Evolutionary conservation across 2,113 vertebrate genomes (phyloP), one percentile per base, ranked within the genome.

Genomic region (Pluvialis apricaria): DNA sequence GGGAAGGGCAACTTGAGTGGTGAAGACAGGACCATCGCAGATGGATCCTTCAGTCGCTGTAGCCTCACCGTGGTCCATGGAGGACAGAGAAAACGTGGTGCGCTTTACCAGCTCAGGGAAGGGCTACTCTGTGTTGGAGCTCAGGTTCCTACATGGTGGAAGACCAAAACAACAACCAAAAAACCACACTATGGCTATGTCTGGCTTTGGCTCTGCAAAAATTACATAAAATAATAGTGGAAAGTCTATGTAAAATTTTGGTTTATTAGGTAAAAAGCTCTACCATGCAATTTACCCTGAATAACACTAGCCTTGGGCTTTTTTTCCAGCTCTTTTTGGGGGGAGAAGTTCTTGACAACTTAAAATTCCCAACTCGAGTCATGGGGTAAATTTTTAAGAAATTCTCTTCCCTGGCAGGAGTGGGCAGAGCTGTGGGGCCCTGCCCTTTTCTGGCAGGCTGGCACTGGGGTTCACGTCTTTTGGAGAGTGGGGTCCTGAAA

Each of bases 31-130:
- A 21, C 21, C 20, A 22, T 10, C 12, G 8, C 15, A 17, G 42
- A 9, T 8, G 29, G 26, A 28, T 16, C 40, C 18, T 73, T 14
- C 47, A 44, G 25, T 36, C 42, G 7, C 40, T 87, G 44, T 25
- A n/a, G n/a, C 13, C 29, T 38, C 15, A 1, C 12, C 17, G 0
- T 1, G 18, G 54, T 31, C 45, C 28, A 3, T 15, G 26, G 34
- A 73, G 44, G 60, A 55, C 51, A 40, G 12, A 10, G 14, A 17
- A 64, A 49, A 10, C 21, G 21, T 5, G 40, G 55, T 51, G 44
- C 3, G 1, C 55, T 91, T 60, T 32, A 31, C 7, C 54, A 91
- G 58, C 62, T 38, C 44, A 26, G 58, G n/a, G 26, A 51, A 49
- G 6, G 25, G 11, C 70, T 70, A 9, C 64, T 71, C 25, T 29